A percentile compares a stretch with the other conserved stretches of the same genome.
These are phyloP conservation scores for Synodontis membranacea DNA, from an alignment of 2,113 vertebrate genomes.

Conservation along the genomic window DNA sequence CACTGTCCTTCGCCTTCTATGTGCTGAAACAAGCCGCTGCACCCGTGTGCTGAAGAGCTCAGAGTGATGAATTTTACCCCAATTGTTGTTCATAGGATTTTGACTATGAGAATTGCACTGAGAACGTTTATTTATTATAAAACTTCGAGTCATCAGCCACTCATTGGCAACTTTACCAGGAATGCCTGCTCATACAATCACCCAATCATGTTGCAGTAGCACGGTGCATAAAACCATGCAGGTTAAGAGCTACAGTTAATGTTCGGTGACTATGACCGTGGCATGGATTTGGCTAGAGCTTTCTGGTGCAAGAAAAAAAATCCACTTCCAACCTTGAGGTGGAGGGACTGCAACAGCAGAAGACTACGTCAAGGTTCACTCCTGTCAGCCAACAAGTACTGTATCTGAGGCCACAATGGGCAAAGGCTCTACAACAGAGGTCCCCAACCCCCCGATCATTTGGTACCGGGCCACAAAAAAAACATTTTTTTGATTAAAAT, in stretches of 20 bases:
- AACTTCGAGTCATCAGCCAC: not conserved
- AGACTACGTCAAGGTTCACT: not conserved
- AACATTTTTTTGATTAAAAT: too few relatives aligned
- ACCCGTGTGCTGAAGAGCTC: slow-evolving; percentile 66
- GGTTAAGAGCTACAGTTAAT: not conserved
- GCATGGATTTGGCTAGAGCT: too few relatives aligned
- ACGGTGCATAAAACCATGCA: not conserved
- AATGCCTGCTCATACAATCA: not conserved
- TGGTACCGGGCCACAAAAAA: too few relatives aligned
- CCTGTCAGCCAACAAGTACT: too few relatives aligned
- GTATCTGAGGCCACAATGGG: too few relatives aligned
- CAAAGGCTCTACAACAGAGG: too few relatives aligned
- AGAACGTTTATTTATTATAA: not conserved
- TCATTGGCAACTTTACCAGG: not conserved
- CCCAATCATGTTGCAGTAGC: not conserved
- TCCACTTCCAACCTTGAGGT: not conserved
- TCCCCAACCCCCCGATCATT: too few relatives aligned
- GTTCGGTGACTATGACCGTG: not conserved
- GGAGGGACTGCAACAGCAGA: not conserved
- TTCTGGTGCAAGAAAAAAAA: not conserved
- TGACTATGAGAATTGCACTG: not conserved
- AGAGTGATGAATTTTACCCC: not conserved
- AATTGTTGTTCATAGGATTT: not conserved
- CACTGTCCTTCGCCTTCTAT: slow-evolving; percentile 85
- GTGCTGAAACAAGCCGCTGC: slow-evolving; percentile 79